phyloP scores from a whole-genome alignment of 2,113 vertebrate species.

The Pelecanoides urinatrix region DNA sequence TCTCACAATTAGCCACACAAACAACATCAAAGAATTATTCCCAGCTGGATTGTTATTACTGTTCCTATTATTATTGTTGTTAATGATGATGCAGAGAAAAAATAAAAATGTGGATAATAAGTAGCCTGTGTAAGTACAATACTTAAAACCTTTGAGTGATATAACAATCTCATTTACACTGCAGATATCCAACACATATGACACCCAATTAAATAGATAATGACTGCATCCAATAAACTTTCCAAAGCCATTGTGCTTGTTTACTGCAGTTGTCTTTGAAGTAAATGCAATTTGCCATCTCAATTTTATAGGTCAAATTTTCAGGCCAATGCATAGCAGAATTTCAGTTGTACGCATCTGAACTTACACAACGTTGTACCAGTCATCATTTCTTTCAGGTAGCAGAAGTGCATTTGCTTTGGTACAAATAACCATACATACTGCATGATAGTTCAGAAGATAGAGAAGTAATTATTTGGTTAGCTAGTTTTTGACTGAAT shows the following conservation, averaged over 20 bases:
- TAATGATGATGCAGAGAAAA: neutral
- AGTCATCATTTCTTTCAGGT: neutral
- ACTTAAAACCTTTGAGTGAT: neutral
- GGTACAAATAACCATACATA: neutral
- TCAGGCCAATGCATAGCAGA: neutral
- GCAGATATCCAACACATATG: neutral
- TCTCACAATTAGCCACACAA: neutral
- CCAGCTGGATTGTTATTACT: neutral
- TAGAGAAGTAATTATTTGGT: neutral
- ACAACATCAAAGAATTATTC: neutral
- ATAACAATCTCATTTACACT: neutral
- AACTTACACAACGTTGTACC: neutral
- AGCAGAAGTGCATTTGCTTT: neutral
- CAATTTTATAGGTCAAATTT: neutral
- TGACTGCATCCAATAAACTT: neutral
- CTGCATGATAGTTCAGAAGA: neutral
- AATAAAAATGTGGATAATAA: slow-evolving; percentile 3
- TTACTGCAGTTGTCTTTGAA: neutral
- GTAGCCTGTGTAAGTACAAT: neutral
- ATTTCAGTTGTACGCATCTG: neutral
- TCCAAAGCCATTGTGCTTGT: neutral
- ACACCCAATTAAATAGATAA: neutral
- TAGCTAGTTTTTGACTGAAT: neutral
- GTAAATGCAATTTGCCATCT: neutral
- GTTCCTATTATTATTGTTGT: neutral